phyloP scores from a whole-genome alignment of 2,797 vertebrate species.

The Hydrolagus colliei region DNA sequence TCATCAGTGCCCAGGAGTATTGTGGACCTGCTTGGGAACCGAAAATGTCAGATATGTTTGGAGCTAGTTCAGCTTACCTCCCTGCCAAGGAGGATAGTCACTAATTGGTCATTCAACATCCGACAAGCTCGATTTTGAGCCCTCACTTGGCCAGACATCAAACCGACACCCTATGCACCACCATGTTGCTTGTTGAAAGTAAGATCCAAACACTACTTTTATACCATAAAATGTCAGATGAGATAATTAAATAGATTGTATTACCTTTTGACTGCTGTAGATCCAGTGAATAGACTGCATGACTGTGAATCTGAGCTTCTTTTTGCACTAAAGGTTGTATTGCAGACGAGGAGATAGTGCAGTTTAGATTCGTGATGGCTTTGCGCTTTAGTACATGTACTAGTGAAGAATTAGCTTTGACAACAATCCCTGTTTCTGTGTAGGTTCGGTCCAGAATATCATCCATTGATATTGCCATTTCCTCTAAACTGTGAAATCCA shows the following conservation, averaged over 20 bases:
- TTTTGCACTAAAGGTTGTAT: not conserved
- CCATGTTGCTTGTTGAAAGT: not conserved
- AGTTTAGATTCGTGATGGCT: not conserved
- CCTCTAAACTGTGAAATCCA: not conserved
- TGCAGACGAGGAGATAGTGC: not conserved
- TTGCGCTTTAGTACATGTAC: too few relatives aligned
- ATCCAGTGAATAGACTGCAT: not conserved
- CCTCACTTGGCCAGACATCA: too few relatives aligned
- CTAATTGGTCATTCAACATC: too few relatives aligned
- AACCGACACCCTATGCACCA: too few relatives aligned
- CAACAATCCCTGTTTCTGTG: not conserved
- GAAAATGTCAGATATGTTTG: too few relatives aligned
- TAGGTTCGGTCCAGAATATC: not conserved
- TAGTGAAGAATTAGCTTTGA: not conserved
- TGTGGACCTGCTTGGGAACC: too few relatives aligned
- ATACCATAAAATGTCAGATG: not conserved
- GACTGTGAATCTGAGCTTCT: not conserved
- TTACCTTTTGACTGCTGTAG: not conserved
- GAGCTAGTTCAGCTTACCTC: too few relatives aligned
- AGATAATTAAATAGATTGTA: not conserved
- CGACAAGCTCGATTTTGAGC: too few relatives aligned
- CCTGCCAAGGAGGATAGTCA: too few relatives aligned
- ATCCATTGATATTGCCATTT: conserved; percentile 15
- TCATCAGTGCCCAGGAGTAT: too few relatives aligned
- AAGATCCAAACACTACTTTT: not conserved